Conservation (phyloP, 1,140 invertebrate species). For the Chelonus insularis region DNA sequence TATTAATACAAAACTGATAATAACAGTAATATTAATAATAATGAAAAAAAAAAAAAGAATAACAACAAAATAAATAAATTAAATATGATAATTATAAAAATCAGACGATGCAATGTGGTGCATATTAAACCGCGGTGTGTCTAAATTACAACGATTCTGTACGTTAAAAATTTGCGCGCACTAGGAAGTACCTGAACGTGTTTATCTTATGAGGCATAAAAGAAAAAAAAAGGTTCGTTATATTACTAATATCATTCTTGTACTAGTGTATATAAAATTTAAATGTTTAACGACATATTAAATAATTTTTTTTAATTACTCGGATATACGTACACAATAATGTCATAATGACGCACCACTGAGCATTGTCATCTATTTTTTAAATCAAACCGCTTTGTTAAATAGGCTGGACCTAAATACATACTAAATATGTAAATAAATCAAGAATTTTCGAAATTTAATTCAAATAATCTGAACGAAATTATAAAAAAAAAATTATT, state of each 20-base stretch:
- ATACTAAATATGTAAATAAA: no score
- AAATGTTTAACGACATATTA: conserved; percentile 10
- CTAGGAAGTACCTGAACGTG: conserved; percentile 33
- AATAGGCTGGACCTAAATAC: conserved; percentile 10
- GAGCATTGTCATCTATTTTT: not conserved
- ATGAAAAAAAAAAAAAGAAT: not conserved
- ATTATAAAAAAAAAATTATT: no score
- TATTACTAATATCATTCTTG: conserved; percentile 4
- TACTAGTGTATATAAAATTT: conserved; percentile 17
- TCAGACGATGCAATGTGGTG: conserved; percentile 33
- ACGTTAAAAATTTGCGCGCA: conserved; percentile 20
- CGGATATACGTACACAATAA: no score
- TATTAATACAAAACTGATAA: no score
- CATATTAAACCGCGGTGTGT: no score
- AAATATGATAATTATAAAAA: not conserved
- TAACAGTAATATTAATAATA: not conserved
- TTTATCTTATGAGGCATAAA: conserved; percentile 28
- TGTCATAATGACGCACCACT: conserved; percentile 23
- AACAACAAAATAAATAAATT: not conserved
- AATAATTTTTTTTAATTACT: no score
- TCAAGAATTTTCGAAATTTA: no score
- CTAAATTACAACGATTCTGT: conserved; percentile 27
- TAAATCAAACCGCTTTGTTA: not conserved
- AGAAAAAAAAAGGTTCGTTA: conserved; percentile 18
- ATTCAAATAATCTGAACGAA: no score